Evolutionary conservation across 2,797 vertebrate species (phyloP), one percentile per base, ranked within the genome.

Genomic region (Neosilurus mollespiculum): DNA sequence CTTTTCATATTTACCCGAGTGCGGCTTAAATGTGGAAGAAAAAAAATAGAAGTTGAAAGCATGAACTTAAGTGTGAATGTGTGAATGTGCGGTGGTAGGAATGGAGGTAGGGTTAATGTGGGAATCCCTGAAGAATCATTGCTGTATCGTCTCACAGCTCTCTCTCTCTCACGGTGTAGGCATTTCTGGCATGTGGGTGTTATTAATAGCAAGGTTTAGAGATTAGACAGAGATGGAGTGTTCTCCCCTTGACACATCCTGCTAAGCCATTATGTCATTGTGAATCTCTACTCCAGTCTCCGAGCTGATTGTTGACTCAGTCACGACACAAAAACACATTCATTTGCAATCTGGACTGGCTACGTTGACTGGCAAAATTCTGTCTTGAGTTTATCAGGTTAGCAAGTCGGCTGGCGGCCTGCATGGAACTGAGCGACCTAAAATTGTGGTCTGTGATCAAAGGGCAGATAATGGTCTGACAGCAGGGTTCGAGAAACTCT

Each of bases 161-260:
- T 81, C 83, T 79, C 82, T 72, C 66, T 20, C 58, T 30, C 59
- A 64, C 84, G 59, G 87, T 71, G 65, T 64, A 66, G 86, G 78
- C 88, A 86, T 34, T 43, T 83, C 87, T 89, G 86, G 70, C 81
- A 53, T 85, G 71, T 81, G 83, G 80, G 78, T 87, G 86, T 93
- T 93, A 92, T 92, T 92, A 92, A 93, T 94, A 94, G 90, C 86
- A 71, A 82, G 92, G 93, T 93, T 95, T 94, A 94, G 87, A 93
- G 94, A 93, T 95, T 94, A 93, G 88, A 88, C 88, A 93, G 88
- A 87, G 87, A 86, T 84, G 90, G 91, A 90, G 87, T 87, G 87
- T 82, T 83, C 86, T 88, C 87, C 22, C 24, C 78, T 77, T 81
- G 26, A 77, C 56, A 66, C 72, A 20, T 81, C 79, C 87, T 87